Evolutionary conservation across 2,113 vertebrate species (phyloP).

Genomic region (Xenopus borealis): DNA sequence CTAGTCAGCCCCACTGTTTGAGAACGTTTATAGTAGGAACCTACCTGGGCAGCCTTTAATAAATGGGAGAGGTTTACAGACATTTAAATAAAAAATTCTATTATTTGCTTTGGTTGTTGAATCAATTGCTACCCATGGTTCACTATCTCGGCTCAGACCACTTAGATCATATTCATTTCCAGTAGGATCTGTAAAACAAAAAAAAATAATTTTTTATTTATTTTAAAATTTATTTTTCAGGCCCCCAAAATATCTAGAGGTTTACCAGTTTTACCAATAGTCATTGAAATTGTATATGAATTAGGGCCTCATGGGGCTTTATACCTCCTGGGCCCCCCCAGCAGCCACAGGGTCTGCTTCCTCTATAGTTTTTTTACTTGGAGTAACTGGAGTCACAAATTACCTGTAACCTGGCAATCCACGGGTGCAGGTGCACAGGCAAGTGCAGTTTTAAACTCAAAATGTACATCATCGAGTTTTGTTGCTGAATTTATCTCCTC

Average conservation of each 20-base stretch:
- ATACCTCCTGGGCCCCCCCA: too few relatives aligned
- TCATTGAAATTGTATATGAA: too few relatives aligned
- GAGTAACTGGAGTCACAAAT: neutral
- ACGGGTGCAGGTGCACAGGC: slow-evolving; percentile 84
- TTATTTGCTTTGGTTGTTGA: slow-evolving; percentile 60
- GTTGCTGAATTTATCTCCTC: slow-evolving; percentile 68
- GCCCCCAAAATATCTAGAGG: too few relatives aligned
- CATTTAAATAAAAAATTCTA: slow-evolving; percentile 81
- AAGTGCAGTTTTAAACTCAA: slow-evolving; percentile 85
- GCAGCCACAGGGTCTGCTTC: too few relatives aligned
- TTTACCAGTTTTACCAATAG: too few relatives aligned
- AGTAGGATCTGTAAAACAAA: slow-evolving; percentile 68
- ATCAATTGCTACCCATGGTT: slow-evolving; percentile 81
- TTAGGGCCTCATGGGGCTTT: too few relatives aligned
- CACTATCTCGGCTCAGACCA: slow-evolving; percentile 69
- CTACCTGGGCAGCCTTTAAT: slow-evolving; percentile 74
- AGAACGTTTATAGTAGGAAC: slow-evolving; percentile 8
- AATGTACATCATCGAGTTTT: slow-evolving; percentile 71
- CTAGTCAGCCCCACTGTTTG: too few relatives aligned
- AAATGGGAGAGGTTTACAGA: slow-evolving; percentile 82
- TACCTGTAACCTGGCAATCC: slow-evolving; percentile 82
- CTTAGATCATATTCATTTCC: slow-evolving; percentile 91
- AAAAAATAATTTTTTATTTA: too few relatives aligned
- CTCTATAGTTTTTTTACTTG: too few relatives aligned
- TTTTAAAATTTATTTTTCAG: too few relatives aligned